Conservation (phyloP, 2,797 vertebrate species). For the Microchirus variegatus region DNA sequence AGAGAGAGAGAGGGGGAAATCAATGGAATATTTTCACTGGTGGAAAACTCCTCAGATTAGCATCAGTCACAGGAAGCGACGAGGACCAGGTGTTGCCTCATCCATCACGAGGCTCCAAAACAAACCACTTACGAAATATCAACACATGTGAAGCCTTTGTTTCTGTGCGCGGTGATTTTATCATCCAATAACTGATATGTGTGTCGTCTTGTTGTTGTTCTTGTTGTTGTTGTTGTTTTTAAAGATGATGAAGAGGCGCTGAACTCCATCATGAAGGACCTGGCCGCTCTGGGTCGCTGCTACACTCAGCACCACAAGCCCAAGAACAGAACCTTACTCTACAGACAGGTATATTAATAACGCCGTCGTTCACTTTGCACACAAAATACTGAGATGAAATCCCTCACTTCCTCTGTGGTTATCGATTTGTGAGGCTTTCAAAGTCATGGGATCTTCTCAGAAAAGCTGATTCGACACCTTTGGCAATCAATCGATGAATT, state of each 20-base stretch:
- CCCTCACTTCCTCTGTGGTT: no score
- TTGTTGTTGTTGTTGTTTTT: conserved; percentile 4
- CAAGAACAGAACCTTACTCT: conserved; percentile 83
- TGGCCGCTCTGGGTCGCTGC: conserved; percentile 89
- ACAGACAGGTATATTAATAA: conserved; percentile 93
- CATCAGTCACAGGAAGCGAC: conserved; percentile 40
- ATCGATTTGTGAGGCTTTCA: no score
- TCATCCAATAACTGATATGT: not conserved
- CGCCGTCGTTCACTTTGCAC: no score
- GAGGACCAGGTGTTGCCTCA: conserved; percentile 41
- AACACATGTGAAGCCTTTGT: no score
- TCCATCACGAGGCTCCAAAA: not conserved
- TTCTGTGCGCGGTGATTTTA: no score
- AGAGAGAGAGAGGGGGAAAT: not conserved
- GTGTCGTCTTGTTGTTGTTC: conserved; percentile 10
- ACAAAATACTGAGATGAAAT: no score
- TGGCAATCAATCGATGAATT: no score
- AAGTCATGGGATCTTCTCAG: not conserved
- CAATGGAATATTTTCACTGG: conserved; percentile 14
- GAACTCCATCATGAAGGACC: conserved; percentile 95
- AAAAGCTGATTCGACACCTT: conserved; percentile 18
- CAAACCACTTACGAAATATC: not conserved
- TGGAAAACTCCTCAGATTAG: conserved; percentile 30
- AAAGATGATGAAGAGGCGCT: conserved; percentile 92
- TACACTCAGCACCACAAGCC: conserved; percentile 86